Evolutionary conservation across 2,797 vertebrate species (phyloP).

Genomic region (Eospalax fontanierii): DNA sequence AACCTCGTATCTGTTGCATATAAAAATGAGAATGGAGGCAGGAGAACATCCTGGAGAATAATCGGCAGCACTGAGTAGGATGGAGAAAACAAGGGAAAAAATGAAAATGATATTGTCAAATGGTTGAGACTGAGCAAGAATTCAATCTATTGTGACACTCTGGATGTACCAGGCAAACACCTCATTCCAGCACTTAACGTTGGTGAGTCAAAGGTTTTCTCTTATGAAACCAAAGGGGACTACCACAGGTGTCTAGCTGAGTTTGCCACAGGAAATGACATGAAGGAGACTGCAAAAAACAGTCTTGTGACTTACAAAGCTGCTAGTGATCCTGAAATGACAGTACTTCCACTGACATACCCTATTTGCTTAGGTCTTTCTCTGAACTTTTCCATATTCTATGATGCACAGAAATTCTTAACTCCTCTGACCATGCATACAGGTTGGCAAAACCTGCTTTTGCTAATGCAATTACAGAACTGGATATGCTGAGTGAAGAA

Average conservation of each 20-base stretch:
- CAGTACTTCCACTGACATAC: slow-evolving; percentile 97
- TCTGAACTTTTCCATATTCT: slow-evolving; percentile 99
- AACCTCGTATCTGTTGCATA: slow-evolving; percentile 99
- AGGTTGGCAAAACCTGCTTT: slow-evolving; percentile 99
- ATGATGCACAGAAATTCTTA: slow-evolving; percentile 99
- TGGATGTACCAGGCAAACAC: slow-evolving; percentile 98
- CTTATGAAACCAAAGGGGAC: slow-evolving; percentile 99
- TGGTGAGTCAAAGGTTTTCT: slow-evolving; percentile 99
- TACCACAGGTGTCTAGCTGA: slow-evolving; percentile 99
- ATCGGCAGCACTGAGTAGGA: slow-evolving; percentile 99
- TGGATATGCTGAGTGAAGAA: slow-evolving; percentile 99
- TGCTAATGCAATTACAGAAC: slow-evolving; percentile 98
- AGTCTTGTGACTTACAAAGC: slow-evolving; percentile 99
- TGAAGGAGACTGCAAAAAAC: slow-evolving; percentile 99
- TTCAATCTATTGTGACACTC: slow-evolving; percentile 98
- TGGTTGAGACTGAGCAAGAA: slow-evolving; percentile 98
- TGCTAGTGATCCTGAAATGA: slow-evolving; percentile 98
- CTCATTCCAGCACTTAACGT: slow-evolving; percentile 97
- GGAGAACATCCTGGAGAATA: slow-evolving; percentile 99
- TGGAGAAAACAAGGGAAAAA: slow-evolving; percentile 97
- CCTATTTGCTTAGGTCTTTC: slow-evolving; percentile 98
- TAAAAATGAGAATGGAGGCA: slow-evolving; percentile 99
- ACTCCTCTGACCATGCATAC: slow-evolving; percentile 98
- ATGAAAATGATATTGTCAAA: slow-evolving; percentile 99
- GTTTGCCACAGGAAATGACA: slow-evolving; percentile 98